Evolutionary conservation across 2,888 invertebrate species (phyloP).

Genomic region (Cancer borealis): DNA sequence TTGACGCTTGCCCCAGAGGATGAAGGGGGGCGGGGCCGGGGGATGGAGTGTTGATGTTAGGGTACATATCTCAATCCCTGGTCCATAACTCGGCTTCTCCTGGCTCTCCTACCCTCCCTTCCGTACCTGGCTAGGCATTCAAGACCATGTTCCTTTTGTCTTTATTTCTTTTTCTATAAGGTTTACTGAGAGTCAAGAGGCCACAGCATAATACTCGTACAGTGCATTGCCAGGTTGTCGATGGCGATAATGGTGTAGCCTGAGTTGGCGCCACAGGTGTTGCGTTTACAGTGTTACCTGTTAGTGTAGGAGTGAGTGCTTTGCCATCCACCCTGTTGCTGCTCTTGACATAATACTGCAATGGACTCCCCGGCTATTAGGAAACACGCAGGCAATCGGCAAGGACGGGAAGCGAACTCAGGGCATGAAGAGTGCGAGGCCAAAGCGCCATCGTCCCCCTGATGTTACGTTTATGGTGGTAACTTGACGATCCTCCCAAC

Average conservation of each 20-base stretch:
- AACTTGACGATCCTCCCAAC: not conserved
- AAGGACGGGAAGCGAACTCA: not conserved
- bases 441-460: not conserved
- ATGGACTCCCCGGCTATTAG: not conserved
- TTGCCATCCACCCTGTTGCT: not conserved
- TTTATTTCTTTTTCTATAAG: too few relatives aligned
- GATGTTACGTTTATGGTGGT: constrained; percentile 1
- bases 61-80: not conserved
- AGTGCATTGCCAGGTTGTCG: not conserved
- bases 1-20: not conserved
- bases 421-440: not conserved
- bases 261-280: not conserved
- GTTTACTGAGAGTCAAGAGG: too few relatives aligned
- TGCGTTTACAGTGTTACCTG: not conserved
- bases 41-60: not conserved
- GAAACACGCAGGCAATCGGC: not conserved
- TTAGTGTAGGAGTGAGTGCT: not conserved
- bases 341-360: not conserved
- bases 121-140: not conserved
- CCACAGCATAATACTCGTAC: not conserved
- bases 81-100: not conserved
- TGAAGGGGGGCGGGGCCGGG: not conserved
- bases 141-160: not conserved
- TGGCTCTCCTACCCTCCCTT: not conserved
- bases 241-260: not conserved